These are phyloP conservation scores for Hydrotaea diabolus DNA, from an alignment of 2,888 invertebrate species.

Conservation along the genomic window DNA sequence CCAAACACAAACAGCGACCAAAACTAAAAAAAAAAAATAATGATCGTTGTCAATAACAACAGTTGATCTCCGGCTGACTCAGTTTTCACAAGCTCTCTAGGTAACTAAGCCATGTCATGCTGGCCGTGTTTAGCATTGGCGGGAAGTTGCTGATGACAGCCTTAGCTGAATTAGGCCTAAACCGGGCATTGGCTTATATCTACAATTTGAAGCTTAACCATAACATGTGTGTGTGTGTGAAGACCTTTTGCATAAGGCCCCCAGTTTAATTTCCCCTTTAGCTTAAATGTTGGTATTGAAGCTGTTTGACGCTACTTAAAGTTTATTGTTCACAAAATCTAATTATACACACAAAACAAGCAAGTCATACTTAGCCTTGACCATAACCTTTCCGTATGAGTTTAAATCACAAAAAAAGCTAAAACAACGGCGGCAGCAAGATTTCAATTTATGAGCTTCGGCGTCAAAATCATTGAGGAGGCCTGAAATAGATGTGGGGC, in stretches of 20 bases:
- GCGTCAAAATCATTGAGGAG: constrained; percentile 14
- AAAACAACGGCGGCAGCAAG: not conserved
- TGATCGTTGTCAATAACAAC: not conserved
- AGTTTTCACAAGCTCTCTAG: not conserved
- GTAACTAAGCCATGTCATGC: not conserved
- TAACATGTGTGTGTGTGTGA: not conserved
- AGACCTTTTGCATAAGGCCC: not conserved
- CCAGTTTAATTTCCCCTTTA: constrained; percentile 1
- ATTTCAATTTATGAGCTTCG: constrained; percentile 17
- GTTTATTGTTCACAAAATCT: constrained; percentile 24
- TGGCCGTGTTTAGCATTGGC: not conserved
- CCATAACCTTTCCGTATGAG: constrained; percentile 54
- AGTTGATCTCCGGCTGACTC: not conserved
- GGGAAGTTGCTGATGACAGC: constrained; percentile 14
- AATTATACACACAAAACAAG: constrained; percentile 39
- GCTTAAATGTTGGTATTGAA: constrained; percentile 4
- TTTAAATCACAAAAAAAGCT: constrained; percentile 15
- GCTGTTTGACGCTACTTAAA: not conserved
- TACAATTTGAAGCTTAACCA: not conserved
- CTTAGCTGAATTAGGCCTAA: constrained; percentile 9
- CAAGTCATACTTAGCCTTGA: constrained; percentile 43
- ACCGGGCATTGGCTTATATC: not conserved
- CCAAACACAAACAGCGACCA: no score
- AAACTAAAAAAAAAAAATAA: not conserved
- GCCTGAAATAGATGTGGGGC: not conserved